Base-by-base conservation (phyloP, 2,888 invertebrate species). In the Eustalomyia histrio region DNA sequence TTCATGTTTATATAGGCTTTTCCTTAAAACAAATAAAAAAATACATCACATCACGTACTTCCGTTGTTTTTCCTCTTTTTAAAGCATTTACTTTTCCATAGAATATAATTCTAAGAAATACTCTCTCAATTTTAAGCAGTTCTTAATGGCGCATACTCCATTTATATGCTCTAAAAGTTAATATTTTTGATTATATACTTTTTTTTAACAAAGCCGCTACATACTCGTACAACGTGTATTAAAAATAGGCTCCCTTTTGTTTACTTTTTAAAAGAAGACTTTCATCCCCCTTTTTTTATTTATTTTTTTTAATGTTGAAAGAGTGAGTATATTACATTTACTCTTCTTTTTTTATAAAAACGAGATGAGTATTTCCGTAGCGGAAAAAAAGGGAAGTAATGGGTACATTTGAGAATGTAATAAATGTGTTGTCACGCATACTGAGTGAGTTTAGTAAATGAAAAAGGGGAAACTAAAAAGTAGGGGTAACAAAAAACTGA, bases 241-340 rank as follows among this genome's bases (percentile, higher is more conserved):
- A 47, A 47, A 47, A 47, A 76, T 57, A 52, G 72, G 80, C 76
- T 80, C 75, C 80, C 75, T 74, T 80, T 79, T 65, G 47, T 47
- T 65, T 52, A 16, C 63, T 8, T 55, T 52, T 58, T 60, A 29
- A 16, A 16, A 39, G 39, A 39, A 39, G 39, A 29, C 24, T 47
- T 64, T 65, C 80, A 80, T 52, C 80, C 80, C 76, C 80, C 50
- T 80, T 80, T 73, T 33, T 39, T 16, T 10, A 29, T 29, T 29
- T 7, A 6, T 29, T 29, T 29, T 29, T 24, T 29, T 6, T 3
- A 29, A 7, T 29, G 29, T 6, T 6, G 52, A 57, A 58, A 39
- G 39, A 39, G 39, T 39, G 10, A 39, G 39, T 12, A 39, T 39
- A 12, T 8, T 3, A 29, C 1, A 29, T 7, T 1, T 10, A 14